phyloP scores from a whole-genome alignment of 2,888 invertebrate genomes.

The Sthenelais limicola region DNA sequence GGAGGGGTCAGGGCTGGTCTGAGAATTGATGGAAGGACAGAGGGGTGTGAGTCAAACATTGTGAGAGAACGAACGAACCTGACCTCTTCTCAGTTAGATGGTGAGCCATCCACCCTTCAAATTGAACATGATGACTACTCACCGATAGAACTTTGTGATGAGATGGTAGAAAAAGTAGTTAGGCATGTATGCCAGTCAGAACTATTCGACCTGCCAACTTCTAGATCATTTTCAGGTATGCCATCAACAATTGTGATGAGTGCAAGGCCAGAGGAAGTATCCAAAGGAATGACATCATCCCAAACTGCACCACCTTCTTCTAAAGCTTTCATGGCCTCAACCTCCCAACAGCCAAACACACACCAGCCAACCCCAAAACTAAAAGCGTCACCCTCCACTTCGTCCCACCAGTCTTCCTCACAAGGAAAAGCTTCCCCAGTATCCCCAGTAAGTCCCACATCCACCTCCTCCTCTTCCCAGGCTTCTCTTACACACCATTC shows the following conservation, averaged over 20 bases:
- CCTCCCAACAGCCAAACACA: too few species aligned
- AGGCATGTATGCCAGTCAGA: background rate
- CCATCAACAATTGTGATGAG: background rate
- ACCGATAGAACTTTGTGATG: background rate
- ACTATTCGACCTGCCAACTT: constrained; percentile 26
- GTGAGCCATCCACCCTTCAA: background rate
- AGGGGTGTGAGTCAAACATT: too few species aligned
- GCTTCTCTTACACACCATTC: background rate
- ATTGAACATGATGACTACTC: background rate
- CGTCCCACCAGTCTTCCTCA: too few species aligned
- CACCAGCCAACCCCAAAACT: too few species aligned
- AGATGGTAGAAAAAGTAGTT: background rate
- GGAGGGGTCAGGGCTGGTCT: too few species aligned
- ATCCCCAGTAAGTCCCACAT: constrained; percentile 15
- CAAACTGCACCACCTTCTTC: constrained; percentile 12
- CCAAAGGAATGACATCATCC: background rate
- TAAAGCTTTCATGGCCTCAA: too few species aligned
- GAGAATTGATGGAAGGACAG: too few species aligned
- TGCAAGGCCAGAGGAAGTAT: background rate
- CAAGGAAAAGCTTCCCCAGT: constrained; percentile 13
- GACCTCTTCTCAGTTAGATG: too few species aligned
- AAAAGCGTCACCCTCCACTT: too few species aligned
- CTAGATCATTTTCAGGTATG: constrained; percentile 7
- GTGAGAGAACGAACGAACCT: too few species aligned
- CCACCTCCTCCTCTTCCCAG: constrained; percentile 26